phyloP scores from a whole-genome alignment of 2,113 vertebrate genomes.

The Hepsetus odoe region DNA sequence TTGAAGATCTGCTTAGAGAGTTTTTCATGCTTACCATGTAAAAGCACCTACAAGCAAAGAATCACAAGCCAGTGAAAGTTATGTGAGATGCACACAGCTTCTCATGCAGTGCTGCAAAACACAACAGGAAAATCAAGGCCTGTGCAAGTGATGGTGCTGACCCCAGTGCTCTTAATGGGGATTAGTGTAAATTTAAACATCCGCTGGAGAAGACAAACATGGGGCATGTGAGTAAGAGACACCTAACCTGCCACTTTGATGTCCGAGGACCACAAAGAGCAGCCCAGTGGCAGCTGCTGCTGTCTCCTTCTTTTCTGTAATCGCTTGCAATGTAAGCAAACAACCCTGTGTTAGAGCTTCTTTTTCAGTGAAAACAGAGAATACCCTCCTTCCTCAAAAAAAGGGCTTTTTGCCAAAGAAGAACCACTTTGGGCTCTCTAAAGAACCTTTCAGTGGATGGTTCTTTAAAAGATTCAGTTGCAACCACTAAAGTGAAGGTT shows the following conservation, averaged over 20 bases:
- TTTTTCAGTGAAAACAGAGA: background rate
- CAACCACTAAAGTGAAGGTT: no score
- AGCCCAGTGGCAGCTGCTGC: slow-evolving; percentile 49
- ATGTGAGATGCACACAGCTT: background rate
- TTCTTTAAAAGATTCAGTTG: background rate
- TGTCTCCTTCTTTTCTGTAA: background rate
- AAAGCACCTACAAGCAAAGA: background rate
- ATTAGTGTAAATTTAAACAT: slow-evolving; percentile 65
- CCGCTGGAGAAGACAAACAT: slow-evolving; percentile 49
- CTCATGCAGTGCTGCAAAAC: background rate
- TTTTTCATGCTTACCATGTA: background rate
- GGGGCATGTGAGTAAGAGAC: slow-evolving; percentile 48
- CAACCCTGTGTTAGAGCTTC: slow-evolving; percentile 17
- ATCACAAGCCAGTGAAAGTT: background rate
- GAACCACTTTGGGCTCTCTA: background rate
- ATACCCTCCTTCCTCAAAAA: slow-evolving; percentile 1
- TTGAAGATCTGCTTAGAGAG: no score
- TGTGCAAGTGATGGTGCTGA: slow-evolving; percentile 27
- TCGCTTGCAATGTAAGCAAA: slow-evolving; percentile 35
- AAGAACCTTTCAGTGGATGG: background rate
- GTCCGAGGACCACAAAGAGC: slow-evolving; percentile 10
- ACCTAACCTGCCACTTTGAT: slow-evolving; percentile 48
- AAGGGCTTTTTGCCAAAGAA: background rate
- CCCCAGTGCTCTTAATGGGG: slow-evolving; percentile 54
- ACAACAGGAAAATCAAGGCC: background rate